Conservation (phyloP, 2,888 invertebrate genomes). For the Eubasilissa splendida region DNA sequence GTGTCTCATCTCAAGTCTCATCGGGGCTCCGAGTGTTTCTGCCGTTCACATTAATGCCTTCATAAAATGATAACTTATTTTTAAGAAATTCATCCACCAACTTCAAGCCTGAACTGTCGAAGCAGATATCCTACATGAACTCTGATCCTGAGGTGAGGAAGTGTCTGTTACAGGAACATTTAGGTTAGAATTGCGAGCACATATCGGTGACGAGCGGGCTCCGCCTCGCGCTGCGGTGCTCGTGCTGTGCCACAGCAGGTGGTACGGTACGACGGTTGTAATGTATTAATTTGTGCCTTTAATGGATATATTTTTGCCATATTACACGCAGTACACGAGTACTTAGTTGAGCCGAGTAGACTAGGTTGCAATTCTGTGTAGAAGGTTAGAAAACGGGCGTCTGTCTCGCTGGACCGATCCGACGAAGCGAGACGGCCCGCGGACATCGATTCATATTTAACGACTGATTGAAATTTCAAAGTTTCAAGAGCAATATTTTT, state of each 20-base stretch:
- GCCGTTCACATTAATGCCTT: conserved; percentile 21
- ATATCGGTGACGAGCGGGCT: conserved; percentile 40
- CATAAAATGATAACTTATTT: conserved; percentile 21
- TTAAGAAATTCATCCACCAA: conserved; percentile 11
- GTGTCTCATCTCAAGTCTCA: neutral
- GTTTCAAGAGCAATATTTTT: conserved; percentile 48
- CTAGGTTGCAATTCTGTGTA: conserved; percentile 29
- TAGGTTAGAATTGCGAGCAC: conserved; percentile 4
- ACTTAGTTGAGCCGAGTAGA: conserved; percentile 25
- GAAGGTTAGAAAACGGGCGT: conserved; percentile 8
- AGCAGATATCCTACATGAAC: neutral
- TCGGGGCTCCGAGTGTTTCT: conserved; percentile 12
- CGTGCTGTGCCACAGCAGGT: conserved; percentile 14
- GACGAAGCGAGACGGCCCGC: neutral
- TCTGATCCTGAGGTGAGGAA: neutral
- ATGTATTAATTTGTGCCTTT: conserved; percentile 59
- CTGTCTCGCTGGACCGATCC: neutral
- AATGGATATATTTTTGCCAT: conserved; percentile 57
- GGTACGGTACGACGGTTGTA: conserved; percentile 51
- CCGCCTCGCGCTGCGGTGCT: conserved; percentile 5
- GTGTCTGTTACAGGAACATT: neutral
- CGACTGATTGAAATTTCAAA: conserved; percentile 23
- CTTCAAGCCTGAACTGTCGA: neutral
- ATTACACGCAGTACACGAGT: conserved; percentile 40
- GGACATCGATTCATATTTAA: conserved; percentile 13